Evolutionary conservation across 2,797 vertebrate species (phyloP), one percentile per base, ranked within the genome.

Genomic region (Sandelia bainsii): DNA sequence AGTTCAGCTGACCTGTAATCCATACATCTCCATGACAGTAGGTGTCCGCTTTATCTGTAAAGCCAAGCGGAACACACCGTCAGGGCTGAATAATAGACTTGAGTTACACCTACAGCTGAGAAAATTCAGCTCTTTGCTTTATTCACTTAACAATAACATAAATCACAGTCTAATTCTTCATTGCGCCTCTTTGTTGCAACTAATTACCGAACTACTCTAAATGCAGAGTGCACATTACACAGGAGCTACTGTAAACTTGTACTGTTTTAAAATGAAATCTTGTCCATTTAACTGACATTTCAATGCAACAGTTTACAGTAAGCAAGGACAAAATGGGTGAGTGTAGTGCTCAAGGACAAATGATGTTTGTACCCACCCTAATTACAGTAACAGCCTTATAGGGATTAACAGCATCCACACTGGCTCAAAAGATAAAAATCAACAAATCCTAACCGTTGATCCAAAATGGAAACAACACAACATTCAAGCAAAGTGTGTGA

Each of bases 1-100:
- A 82, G 90, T 91, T 92, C 87, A 89, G 76, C 80, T 88, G 88
- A 92, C 87, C 93, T 85, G 62, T 68, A 65, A 89, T 90, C 88
- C 84, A 87, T 93, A 90, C 53, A 80, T 89, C 85, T 91, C 75
- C 51, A 48, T 82, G 90, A 90, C 83, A 87, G 71, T 72, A 45
- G 52, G 66, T 61, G 72, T 85, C 75, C 68, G 61, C 80, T 86
- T 71, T 58, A 87, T 85, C 72, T 70, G 86, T 79, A 79, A 74
- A 88, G 84, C 74, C 80, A 64, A 80, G 75, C 27, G 53, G 56
- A 91, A 84, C 64, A n/a, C 56, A 53, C 58, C 19, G 75, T 82
- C 86, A 51, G 50, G 68, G 64, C 80, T 90, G 87, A 90, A 79
- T 82, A 90, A 90, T 88, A 81, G 78, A 86, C 56, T 49, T 4